phyloP scores from a whole-genome alignment of 2,797 vertebrate species.

The Oophaga sylvatica region DNA sequence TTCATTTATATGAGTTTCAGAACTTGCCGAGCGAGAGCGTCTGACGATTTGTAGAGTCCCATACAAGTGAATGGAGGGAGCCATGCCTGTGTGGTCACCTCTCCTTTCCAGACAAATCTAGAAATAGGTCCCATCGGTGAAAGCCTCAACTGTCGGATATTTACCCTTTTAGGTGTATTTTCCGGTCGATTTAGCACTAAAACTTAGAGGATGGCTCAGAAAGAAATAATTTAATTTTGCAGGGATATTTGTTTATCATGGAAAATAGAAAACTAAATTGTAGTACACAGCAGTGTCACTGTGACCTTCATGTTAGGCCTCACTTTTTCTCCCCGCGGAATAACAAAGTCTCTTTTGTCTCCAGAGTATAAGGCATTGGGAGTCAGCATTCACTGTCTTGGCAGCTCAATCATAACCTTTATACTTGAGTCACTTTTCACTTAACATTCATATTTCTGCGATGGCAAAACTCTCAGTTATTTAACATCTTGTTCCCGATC shows the following conservation, averaged over 20 bases:
- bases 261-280: constrained; percentile 62
- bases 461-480: constrained; percentile 10
- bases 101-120: no score
- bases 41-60: no score
- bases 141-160: no score
- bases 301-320: constrained; percentile 64
- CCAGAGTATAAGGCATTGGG: constrained; percentile 60
- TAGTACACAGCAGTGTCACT: constrained; percentile 61
- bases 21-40: no score
- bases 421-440: constrained; percentile 52
- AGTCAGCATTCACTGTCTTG: constrained; percentile 65
- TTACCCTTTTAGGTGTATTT: not conserved
- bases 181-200: not conserved
- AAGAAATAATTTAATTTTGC: not conserved
- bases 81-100: no score
- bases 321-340: constrained; percentile 54
- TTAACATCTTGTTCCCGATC: constrained; percentile 19
- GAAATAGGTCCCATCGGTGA: no score
- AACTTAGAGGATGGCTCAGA: not conserved
- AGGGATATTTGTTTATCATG: constrained; percentile 56
- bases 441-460: constrained; percentile 35
- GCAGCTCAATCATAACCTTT: constrained; percentile 70
- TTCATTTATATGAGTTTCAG: no score
- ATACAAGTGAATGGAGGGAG: no score
- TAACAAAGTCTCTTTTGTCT: constrained; percentile 70